Percentiles rank a stretch among this genome's conserved stretches.
Conservation (phyloP, 2,797 vertebrate genomes). For the Myotis findleyi region DNA sequence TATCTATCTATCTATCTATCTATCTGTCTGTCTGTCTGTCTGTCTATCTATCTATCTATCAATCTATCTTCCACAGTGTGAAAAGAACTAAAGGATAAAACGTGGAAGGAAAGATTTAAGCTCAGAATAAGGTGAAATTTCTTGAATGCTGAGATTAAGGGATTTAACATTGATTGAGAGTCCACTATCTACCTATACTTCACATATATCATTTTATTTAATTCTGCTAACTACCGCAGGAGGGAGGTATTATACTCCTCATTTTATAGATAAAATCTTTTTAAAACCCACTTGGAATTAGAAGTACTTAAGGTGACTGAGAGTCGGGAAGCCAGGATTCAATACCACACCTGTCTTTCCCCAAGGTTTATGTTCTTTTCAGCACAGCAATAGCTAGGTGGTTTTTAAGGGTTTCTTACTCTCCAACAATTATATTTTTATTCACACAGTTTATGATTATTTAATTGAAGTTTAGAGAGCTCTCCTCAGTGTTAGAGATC, state of each 20-base stretch:
- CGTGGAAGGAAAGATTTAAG: constrained; percentile 44
- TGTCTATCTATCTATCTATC: neutral
- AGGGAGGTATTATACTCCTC: neutral
- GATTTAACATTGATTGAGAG: neutral
- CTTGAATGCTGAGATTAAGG: constrained; percentile 9
- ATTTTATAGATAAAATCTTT: neutral
- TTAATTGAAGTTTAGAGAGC: neutral
- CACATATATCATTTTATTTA: constrained; percentile 19
- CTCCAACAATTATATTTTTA: neutral
- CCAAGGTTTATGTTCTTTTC: neutral
- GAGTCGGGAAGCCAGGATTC: neutral
- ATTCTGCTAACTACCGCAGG: constrained; percentile 25
- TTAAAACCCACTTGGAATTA: neutral
- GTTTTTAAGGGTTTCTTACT: neutral
- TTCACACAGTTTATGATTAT: neutral
- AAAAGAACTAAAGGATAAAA: neutral
- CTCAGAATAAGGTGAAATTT: constrained; percentile 15
- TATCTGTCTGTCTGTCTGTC: neutral
- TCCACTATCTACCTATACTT: neutral
- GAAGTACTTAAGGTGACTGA: neutral
- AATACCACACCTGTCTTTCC: neutral
- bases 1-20: neutral
- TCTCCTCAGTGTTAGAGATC: neutral
- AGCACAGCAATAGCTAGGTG: neutral
- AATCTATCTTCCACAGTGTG: neutral